phyloP scores from a whole-genome alignment of 2,797 vertebrate genomes.

The Mareca strepera region DNA sequence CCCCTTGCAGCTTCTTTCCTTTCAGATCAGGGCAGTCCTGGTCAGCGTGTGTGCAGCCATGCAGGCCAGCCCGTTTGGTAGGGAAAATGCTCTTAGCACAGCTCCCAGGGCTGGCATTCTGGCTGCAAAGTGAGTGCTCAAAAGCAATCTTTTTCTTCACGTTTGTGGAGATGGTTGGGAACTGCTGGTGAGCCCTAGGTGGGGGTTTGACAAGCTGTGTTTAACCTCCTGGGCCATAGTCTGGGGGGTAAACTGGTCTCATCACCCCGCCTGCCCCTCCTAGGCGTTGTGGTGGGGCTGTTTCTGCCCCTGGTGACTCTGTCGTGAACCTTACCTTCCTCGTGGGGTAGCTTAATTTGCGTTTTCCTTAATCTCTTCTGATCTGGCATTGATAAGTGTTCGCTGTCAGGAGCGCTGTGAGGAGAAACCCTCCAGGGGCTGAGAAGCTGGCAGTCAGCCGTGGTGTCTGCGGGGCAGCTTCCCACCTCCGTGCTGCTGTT shows the following conservation, averaged over 20 bases:
- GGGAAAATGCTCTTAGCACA: not conserved
- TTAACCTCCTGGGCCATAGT: not conserved
- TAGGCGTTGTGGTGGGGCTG: not conserved
- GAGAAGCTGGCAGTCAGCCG: not conserved
- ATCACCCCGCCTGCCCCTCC: not conserved
- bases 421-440: not conserved
- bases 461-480: not conserved
- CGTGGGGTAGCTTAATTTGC: not conserved
- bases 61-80: not conserved
- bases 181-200: fast-evolving
- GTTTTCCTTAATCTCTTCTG: not conserved
- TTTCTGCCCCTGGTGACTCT: not conserved
- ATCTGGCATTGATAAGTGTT: not conserved
- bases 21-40: not conserved
- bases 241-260: not conserved
- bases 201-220: not conserved
- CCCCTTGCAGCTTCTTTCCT: not conserved
- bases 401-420: not conserved
- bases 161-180: not conserved
- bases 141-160: not conserved
- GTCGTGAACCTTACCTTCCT: not conserved
- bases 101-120: not conserved
- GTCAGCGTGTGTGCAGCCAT: not conserved
- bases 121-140: not conserved
- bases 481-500: not conserved